A percentile compares a stretch with the other conserved stretches of the same genome.
Conservation (phyloP, 2,888 invertebrate genomes). For the Notodonta dromedarius region DNA sequence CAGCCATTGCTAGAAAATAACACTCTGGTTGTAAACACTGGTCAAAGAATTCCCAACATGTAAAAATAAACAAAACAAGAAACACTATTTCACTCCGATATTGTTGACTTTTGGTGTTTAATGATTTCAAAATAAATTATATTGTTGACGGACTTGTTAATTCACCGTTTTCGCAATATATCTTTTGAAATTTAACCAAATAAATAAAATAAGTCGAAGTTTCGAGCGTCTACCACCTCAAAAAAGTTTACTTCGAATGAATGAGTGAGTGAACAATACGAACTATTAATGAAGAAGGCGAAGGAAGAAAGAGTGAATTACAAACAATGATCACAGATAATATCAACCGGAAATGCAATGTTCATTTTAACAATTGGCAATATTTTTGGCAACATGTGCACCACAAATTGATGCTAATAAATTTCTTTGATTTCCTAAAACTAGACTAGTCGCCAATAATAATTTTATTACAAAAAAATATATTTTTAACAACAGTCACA, state of each 20-base stretch:
- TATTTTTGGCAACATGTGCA: too few species aligned
- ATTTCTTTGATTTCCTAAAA: too few species aligned
- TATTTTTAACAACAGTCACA: too few species aligned
- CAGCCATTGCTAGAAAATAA: conserved; percentile 59
- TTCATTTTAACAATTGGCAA: neutral
- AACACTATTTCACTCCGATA: neutral
- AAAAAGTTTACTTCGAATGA: conserved; percentile 17
- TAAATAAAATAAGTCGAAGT: neutral
- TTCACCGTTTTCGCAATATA: neutral
- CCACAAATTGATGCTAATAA: too few species aligned
- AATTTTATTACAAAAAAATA: too few species aligned
- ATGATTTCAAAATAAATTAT: neutral
- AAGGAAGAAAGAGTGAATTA: neutral
- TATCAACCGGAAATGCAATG: neutral
- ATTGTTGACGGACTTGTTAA: neutral
- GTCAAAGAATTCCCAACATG: conserved; percentile 38
- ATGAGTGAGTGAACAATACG: conserved; percentile 7
- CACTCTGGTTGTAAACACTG: conserved; percentile 45
- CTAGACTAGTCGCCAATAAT: too few species aligned
- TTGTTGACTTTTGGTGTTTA: neutral
- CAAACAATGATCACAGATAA: neutral
- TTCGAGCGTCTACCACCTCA: conserved; percentile 4
- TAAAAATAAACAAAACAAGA: conserved; percentile 53
- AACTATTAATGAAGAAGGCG: neutral
- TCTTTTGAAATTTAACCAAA: neutral